These are phyloP conservation scores for Eupristina koningsbergeri DNA, from an alignment of 1,140 invertebrate species.

Conservation along the genomic window DNA sequence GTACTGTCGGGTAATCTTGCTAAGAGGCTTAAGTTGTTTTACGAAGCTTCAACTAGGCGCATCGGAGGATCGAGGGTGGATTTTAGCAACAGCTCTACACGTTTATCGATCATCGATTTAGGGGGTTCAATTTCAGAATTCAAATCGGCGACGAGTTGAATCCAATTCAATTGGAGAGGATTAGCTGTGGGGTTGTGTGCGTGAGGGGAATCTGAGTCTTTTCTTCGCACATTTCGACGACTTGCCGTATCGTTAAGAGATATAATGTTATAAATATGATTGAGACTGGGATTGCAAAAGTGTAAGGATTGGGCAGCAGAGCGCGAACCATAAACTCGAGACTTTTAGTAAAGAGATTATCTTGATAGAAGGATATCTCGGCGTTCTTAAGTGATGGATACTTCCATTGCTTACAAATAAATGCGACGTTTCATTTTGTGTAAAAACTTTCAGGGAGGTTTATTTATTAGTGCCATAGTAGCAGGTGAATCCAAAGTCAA, in stretches of 20 bases:
- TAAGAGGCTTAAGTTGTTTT: background rate
- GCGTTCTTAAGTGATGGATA: background rate
- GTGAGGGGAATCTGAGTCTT: no score
- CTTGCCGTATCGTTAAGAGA: background rate
- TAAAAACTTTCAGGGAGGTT: no score
- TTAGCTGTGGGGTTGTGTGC: no score
- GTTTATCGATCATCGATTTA: background rate
- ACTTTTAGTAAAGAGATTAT: background rate
- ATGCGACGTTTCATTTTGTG: background rate
- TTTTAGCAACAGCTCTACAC: no score
- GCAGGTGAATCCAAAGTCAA: no score
- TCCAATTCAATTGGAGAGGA: no score
- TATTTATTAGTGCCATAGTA: no score
- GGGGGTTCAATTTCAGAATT: background rate
- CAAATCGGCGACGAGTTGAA: background rate
- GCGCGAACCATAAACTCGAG: no score
- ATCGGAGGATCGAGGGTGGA: no score
- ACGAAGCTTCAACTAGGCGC: background rate
- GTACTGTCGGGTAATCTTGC: background rate
- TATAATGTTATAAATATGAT: constrained; percentile 10
- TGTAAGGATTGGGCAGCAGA: background rate
- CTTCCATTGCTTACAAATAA: background rate
- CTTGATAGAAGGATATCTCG: background rate
- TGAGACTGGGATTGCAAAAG: background rate
- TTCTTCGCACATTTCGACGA: no score